phyloP scores from a whole-genome alignment of 2,888 invertebrate species.

The Camptogramma bilineatum region DNA sequence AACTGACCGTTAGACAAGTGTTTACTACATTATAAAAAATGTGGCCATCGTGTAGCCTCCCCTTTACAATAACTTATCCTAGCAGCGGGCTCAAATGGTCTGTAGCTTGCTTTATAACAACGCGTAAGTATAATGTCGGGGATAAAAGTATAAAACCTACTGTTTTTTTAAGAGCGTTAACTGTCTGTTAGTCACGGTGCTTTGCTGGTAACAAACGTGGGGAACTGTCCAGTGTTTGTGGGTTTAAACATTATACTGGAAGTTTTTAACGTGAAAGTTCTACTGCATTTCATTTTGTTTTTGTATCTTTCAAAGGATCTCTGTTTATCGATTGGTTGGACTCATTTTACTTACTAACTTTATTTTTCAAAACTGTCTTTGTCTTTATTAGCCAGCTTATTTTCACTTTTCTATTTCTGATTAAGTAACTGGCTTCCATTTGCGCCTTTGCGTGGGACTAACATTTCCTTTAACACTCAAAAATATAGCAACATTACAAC shows the following conservation, averaged over 20 bases:
- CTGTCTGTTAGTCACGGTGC: slow-evolving; percentile 49
- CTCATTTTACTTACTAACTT: neutral
- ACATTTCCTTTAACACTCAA: no score
- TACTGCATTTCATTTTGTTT: neutral
- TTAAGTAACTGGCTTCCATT: no score
- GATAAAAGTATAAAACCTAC: slow-evolving; percentile 49
- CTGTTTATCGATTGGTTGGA: neutral
- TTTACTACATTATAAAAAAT: slow-evolving; percentile 14
- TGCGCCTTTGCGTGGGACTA: no score
- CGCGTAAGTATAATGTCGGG: slow-evolving; percentile 57
- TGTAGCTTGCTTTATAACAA: slow-evolving; percentile 67
- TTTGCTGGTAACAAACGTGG: slow-evolving; percentile 35
- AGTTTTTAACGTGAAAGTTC: neutral
- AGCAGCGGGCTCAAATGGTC: slow-evolving; percentile 63
- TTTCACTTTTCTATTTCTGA: no score
- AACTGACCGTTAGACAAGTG: no score
- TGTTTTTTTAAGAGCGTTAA: slow-evolving; percentile 56
- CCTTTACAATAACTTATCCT: slow-evolving; percentile 63
- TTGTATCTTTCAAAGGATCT: neutral
- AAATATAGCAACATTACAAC: no score
- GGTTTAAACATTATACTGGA: slow-evolving; percentile 27
- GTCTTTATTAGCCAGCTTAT: no score
- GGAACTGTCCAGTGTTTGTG: slow-evolving; percentile 38
- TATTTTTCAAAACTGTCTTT: no score
- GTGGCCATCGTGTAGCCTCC: slow-evolving; percentile 46